Conservation (phyloP, 2,888 invertebrate genomes). For the Aleiodes leptofemur region DNA sequence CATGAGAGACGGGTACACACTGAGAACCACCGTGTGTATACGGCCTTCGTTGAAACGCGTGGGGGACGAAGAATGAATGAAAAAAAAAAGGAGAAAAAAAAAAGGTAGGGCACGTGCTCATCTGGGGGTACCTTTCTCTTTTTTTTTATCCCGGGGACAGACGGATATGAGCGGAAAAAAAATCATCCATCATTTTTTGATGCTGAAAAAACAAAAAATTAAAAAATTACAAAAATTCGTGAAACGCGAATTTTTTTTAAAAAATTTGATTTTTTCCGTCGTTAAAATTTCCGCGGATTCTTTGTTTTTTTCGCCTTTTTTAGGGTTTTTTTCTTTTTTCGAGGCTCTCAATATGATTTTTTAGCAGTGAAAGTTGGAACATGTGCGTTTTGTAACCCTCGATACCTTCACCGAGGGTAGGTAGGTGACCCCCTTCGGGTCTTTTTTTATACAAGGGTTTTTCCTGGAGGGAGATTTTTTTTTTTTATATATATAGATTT, state of each 20-base stretch:
- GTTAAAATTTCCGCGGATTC: background rate
- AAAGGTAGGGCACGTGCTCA: constrained; percentile 67
- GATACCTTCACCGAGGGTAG: constrained; percentile 62
- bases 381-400: constrained; percentile 57
- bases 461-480: constrained; percentile 67
- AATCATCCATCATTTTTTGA: constrained; percentile 16
- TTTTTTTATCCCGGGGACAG: constrained; percentile 42
- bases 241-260: background rate
- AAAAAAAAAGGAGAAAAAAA: constrained; percentile 60
- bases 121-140: constrained; percentile 55
- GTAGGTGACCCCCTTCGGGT: constrained; percentile 70
- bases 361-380: constrained; percentile 20
- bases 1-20: constrained; percentile 44
- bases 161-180: constrained; percentile 48
- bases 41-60: constrained; percentile 51
- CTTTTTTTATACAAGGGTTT: constrained; percentile 72
- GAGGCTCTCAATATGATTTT: background rate
- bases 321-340: background rate
- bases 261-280: background rate
- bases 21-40: constrained; percentile 50
- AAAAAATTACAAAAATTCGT: background rate
- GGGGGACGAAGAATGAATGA: constrained; percentile 58
- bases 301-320: too few relatives aligned
- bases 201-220: background rate
- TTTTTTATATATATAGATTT: constrained; percentile 62